These are phyloP conservation scores for Orthonevra nobilis DNA, from an alignment of 2,888 invertebrate species.

Conservation along the genomic window DNA sequence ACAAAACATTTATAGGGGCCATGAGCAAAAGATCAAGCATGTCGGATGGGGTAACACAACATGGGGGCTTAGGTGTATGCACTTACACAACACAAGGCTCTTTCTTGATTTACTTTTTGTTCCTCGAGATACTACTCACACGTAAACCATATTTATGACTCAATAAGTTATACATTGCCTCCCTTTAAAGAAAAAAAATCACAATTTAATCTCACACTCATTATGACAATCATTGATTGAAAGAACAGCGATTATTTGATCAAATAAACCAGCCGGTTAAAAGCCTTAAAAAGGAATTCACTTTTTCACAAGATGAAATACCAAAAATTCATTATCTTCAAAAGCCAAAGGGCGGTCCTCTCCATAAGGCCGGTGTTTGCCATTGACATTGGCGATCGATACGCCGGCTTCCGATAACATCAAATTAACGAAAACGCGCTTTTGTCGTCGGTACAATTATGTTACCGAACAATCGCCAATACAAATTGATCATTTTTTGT, in stretches of 20 bases:
- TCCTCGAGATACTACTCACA: too few species aligned
- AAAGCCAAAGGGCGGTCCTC: slow-evolving; percentile 43
- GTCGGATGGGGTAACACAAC: not conserved
- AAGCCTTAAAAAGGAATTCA: slow-evolving; percentile 54
- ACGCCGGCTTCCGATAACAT: slow-evolving; percentile 53
- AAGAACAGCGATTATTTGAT: slow-evolving; percentile 18
- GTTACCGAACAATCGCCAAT: slow-evolving; percentile 63
- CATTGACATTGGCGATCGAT: slow-evolving; percentile 62
- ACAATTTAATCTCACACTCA: too few species aligned
- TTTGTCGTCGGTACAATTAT: slow-evolving; percentile 66
- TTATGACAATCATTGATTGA: slow-evolving; percentile 39
- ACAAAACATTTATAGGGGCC: too few species aligned
- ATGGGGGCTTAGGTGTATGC: slow-evolving; percentile 30
- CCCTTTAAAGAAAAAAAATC: too few species aligned
- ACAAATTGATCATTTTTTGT: slow-evolving; percentile 69
- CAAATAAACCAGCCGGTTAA: slow-evolving; percentile 38
- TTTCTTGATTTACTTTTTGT: too few species aligned
- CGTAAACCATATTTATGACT: too few species aligned
- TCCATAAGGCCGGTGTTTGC: slow-evolving; percentile 9
- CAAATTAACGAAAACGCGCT: slow-evolving; percentile 67
- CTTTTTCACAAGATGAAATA: slow-evolving; percentile 59
- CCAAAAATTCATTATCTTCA: slow-evolving; percentile 46
- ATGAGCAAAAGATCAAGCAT: too few species aligned
- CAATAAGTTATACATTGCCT: too few species aligned
- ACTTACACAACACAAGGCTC: not conserved